Conservation (phyloP, 2,797 vertebrate genomes). For the Centroberyx gerrardi region DNA sequence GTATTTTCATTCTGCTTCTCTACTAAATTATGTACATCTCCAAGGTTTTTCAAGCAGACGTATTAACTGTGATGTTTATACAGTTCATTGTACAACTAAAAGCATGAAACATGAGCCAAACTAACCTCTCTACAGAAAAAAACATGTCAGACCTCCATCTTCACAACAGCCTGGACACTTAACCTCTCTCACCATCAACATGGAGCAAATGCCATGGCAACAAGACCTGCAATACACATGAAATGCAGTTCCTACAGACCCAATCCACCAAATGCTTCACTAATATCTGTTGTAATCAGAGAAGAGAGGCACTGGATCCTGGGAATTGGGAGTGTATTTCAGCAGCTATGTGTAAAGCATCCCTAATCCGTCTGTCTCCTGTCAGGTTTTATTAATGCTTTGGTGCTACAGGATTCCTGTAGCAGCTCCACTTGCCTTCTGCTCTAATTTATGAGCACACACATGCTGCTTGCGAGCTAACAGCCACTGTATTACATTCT, state of each 20-base stretch:
- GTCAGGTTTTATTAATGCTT: slow-evolving; percentile 20
- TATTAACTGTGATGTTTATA: no score
- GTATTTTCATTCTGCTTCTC: no score
- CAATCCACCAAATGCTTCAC: background rate
- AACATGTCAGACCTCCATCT: no score
- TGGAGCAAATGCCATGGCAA: no score
- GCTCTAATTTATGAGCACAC: slow-evolving; percentile 13
- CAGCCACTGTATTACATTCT: background rate
- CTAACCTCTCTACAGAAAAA: no score
- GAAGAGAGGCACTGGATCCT: background rate
- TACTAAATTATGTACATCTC: no score
- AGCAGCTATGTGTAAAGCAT: background rate
- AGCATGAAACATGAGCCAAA: no score
- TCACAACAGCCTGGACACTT: no score
- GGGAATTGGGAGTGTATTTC: background rate
- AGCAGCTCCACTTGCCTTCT: background rate
- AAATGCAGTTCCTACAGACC: background rate
- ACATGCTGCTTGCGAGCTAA: background rate
- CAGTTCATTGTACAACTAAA: no score
- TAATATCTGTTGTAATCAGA: background rate
- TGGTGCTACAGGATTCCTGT: background rate
- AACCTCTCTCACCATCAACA: no score
- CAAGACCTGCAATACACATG: no score
- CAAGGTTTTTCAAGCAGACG: no score
- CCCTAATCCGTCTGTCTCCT: slow-evolving; percentile 7